phyloP scores from a whole-genome alignment of 2,113 vertebrate species.

The Sceloporus tristichus region DNA sequence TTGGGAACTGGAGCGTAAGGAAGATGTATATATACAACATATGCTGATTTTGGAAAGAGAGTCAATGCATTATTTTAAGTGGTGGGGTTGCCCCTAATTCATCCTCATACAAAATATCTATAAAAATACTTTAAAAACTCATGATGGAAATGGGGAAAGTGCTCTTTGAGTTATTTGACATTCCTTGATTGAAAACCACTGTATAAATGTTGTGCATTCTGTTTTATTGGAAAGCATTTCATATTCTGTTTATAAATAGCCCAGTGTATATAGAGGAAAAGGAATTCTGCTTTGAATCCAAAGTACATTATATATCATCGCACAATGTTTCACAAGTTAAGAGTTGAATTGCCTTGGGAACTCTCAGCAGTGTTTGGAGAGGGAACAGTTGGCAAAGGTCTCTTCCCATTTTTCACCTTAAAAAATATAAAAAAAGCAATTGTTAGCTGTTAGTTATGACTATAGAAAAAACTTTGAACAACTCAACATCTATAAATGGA shows the following conservation, averaged over 20 bases:
- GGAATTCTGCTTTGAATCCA: not conserved
- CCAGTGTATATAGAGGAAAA: not conserved
- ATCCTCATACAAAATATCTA: not conserved
- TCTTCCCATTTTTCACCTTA: not conserved
- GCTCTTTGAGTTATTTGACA: not conserved
- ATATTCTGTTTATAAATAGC: not conserved
- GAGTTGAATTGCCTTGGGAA: conserved; percentile 5
- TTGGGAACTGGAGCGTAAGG: not conserved
- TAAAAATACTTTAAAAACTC: not conserved
- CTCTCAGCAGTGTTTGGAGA: not conserved
- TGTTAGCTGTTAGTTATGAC: not conserved
- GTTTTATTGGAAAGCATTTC: not conserved
- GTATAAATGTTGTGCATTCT: not conserved
- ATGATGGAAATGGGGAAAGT: not conserved
- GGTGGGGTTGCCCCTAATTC: not conserved
- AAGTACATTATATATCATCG: not conserved
- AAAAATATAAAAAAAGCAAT: not conserved
- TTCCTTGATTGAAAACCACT: conserved; percentile 2
- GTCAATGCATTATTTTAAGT: not conserved
- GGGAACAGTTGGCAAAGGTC: not conserved
- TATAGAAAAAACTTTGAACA: not conserved
- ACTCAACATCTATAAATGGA: conserved; percentile 15
- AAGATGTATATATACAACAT: not conserved
- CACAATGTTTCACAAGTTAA: not conserved
- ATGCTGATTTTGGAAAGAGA: not conserved